Base-by-base conservation (phyloP, 2,888 invertebrate genomes). In the Sisyra terminalis region DNA sequence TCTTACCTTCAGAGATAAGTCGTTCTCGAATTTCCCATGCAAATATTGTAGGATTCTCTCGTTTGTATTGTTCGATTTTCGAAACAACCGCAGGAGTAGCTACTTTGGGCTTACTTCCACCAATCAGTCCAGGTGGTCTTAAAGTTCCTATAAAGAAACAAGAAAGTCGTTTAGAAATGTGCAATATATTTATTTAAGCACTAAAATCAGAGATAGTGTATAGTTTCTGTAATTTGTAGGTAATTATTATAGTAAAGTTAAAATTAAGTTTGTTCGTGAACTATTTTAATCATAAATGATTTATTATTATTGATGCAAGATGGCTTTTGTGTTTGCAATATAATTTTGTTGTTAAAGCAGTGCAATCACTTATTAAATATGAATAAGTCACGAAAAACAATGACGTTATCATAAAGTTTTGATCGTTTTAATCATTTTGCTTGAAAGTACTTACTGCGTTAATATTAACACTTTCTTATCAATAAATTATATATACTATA, bases 1-100 rank as follows among this genome's bases (percentile, higher is more conserved):
- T 24, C 66, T 74, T 73, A 93, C 93, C 92, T 82, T 96, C 94
- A 49, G 88, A 86, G 57, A 96, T 89, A 48, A 96, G 79, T 61
- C 92, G 74, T 66, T 97, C 96, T 45, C 96, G 73, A 52, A 96
- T 96, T 73, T 97, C 96, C 96, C 96, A 97, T 38, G 96, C 96
- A 63, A 96, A 97, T 57, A 96, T 94, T 46, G 96, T 96, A 3
- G 96, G 94, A 64, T 96, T 96, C 63, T 96, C 94, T 53, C 92
- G 67, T 69, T 96, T 96, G 74, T 96, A 94, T 64, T 93, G 89
- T 65, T 96, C 96, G 57, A 96, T 96, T 71, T 94, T 96, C 49
- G 90, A 85, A 46, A 96, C 94, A 41, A 96, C 96, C 10, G 88
- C 84, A 15, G 96, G 96, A 24, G 96, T 96, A 44, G 96, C 96